These are phyloP conservation scores for Panthera tigris DNA, from an alignment of 2,113 vertebrate species.

Conservation along the genomic window DNA sequence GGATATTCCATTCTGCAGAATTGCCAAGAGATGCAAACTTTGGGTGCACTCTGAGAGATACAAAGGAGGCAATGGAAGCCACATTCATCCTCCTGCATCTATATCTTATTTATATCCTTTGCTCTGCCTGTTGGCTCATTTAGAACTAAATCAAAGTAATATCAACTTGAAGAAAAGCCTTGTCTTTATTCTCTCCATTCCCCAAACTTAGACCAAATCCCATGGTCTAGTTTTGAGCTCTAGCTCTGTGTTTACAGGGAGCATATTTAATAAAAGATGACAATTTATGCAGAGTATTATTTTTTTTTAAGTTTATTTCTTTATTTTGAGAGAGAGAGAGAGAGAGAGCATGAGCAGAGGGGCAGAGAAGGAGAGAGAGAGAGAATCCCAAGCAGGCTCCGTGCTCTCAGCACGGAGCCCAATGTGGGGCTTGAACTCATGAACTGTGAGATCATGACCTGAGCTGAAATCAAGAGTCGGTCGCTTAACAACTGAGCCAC, in stretches of 20 bases:
- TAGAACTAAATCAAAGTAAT: constrained; percentile 13
- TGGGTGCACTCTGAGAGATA: not conserved
- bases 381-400: too few relatives aligned
- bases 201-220: not conserved
- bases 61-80: not conserved
- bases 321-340: too few relatives aligned
- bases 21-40: not conserved
- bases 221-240: not conserved
- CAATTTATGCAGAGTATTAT: not conserved
- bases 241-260: not conserved
- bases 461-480: too few relatives aligned
- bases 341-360: too few relatives aligned
- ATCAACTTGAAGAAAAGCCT: not conserved
- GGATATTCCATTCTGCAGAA: not conserved
- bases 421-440: too few relatives aligned
- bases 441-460: too few relatives aligned
- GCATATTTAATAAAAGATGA: constrained; percentile 11
- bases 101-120: not conserved
- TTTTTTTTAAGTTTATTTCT: not conserved
- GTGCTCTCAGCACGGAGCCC: too few relatives aligned
- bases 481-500: too few relatives aligned
- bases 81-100: not conserved
- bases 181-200: not conserved
- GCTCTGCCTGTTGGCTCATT: not conserved
- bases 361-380: too few relatives aligned